These are phyloP conservation scores for Ceratotherium simum DNA, from an alignment of 2,113 vertebrate species.

Conservation along the genomic window DNA sequence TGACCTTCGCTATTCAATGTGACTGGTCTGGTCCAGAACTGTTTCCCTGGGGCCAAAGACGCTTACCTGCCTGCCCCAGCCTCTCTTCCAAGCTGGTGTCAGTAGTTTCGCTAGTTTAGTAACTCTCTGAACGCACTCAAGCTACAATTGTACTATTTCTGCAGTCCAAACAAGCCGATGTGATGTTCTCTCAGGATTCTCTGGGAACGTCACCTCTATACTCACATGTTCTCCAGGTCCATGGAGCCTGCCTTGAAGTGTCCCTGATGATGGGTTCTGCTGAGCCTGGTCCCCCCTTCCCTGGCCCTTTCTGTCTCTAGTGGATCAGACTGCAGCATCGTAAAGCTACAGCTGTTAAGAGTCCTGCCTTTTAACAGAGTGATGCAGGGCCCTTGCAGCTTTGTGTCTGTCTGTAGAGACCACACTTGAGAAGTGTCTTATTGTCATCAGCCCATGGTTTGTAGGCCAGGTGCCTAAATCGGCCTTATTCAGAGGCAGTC, in stretches of 20 bases:
- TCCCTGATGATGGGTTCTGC: background rate
- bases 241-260: no score
- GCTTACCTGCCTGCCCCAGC: background rate
- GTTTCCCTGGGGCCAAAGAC: background rate
- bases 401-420: background rate
- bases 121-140: background rate
- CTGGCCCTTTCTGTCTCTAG: background rate
- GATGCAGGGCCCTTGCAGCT: no score
- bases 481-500: accelerated
- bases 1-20: no score
- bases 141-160: background rate
- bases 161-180: no score
- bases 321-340: accelerated
- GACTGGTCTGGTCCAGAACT: background rate
- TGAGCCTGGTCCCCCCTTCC: background rate
- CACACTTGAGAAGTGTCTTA: background rate
- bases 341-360: background rate
- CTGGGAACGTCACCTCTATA: no score
- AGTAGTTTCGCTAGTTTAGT: background rate
- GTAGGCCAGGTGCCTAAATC: no score
- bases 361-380: background rate
- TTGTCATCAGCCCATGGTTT: background rate
- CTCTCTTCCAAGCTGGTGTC: no score
- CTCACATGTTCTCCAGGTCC: background rate
- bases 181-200: background rate